These are phyloP conservation scores for Herpetotheres cachinnans DNA, from an alignment of 2,113 vertebrate species.

Conservation along the genomic window DNA sequence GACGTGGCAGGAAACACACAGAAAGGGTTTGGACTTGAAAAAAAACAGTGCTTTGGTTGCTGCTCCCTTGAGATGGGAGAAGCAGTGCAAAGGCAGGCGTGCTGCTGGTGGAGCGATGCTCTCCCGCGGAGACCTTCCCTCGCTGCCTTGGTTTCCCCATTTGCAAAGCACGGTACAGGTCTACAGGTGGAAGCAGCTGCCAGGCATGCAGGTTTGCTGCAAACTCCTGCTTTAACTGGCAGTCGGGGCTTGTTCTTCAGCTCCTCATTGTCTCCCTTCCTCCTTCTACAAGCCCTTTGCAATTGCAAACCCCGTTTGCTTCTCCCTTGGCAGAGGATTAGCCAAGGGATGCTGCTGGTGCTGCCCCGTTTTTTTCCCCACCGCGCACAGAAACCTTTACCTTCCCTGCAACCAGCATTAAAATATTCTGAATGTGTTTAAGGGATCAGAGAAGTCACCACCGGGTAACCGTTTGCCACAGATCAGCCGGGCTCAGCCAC, in stretches of 20 bases:
- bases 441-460: neutral
- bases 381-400: neutral
- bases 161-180: neutral
- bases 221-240: neutral
- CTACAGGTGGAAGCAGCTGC: neutral
- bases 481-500: neutral
- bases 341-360: neutral
- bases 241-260: neutral
- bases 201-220: neutral
- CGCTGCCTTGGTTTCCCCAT: neutral
- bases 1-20: neutral
- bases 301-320: neutral
- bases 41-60: neutral
- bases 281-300: neutral
- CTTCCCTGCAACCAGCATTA: neutral
- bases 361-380: fast-evolving
- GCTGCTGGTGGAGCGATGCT: neutral
- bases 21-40: neutral
- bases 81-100: neutral
- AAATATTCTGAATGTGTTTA: neutral
- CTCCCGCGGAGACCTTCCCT: neutral
- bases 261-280: neutral
- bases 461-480: neutral
- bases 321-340: neutral
- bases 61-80: neutral